Percentiles rank a stretch among this genome's conserved stretches.
phyloP scores from a whole-genome alignment of 1,140 invertebrate species.

The Bilobella aurantiaca region DNA sequence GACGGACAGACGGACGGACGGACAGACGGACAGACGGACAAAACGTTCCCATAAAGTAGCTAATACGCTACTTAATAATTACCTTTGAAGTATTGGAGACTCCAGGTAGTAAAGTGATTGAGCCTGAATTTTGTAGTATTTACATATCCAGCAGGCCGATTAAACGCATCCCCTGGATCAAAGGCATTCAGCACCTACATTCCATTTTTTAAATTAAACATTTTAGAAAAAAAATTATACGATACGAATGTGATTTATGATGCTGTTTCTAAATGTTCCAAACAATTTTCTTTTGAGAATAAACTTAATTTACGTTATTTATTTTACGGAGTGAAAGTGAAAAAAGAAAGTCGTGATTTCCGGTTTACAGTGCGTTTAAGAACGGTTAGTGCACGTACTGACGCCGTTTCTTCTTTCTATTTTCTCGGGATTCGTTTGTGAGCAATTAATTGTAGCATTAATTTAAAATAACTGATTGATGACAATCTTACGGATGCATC shows the following conservation, averaged over 20 bases:
- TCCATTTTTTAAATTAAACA: no score
- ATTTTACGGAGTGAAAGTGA: neutral
- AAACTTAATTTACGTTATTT: no score
- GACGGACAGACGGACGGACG: neutral
- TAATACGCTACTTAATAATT: neutral
- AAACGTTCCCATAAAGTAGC: no score
- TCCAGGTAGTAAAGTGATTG: neutral
- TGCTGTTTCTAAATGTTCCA: no score
- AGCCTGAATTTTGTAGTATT: neutral
- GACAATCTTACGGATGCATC: neutral
- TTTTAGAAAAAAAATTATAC: no score
- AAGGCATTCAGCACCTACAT: neutral
- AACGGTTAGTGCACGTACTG: no score
- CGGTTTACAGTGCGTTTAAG: no score
- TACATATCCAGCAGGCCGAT: neutral
- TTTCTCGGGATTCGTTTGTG: neutral
- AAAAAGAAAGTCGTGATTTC: no score
- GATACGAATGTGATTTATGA: no score
- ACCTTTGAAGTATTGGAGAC: neutral
- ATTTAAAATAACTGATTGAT: neutral
- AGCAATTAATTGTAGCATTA: neutral
- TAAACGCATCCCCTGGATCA: neutral
- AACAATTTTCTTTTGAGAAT: no score
- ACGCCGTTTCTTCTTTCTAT: neutral
- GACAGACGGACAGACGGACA: neutral